Evolutionary conservation across 1,140 invertebrate genomes (phyloP).

Genomic region (Atta colombica): DNA sequence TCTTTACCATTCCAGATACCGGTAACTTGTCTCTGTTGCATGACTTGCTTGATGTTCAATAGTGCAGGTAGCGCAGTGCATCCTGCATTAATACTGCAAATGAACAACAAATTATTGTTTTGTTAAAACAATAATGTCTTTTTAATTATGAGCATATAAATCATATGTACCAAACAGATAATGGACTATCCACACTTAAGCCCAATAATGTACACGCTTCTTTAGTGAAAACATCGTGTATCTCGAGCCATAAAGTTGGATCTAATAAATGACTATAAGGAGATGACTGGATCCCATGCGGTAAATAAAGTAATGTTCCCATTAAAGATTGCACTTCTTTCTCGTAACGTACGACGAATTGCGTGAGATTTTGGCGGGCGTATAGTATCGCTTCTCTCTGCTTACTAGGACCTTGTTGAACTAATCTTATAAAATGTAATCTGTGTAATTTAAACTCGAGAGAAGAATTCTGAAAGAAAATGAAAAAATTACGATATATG

Average conservation of each 20-base stretch:
- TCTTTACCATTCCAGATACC: slow-evolving; percentile 98
- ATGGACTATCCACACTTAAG: slow-evolving; percentile 94
- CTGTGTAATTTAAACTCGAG: slow-evolving; percentile 95
- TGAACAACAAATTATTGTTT: slow-evolving; percentile 54
- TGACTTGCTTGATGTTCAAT: slow-evolving; percentile 97
- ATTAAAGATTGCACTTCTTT: slow-evolving; percentile 96
- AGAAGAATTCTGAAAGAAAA: slow-evolving; percentile 89
- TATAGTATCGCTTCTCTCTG: slow-evolving; percentile 94
- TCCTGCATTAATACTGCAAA: slow-evolving; percentile 94
- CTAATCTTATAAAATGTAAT: slow-evolving; percentile 91
- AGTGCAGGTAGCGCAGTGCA: slow-evolving; percentile 97
- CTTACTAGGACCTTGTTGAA: slow-evolving; percentile 89
- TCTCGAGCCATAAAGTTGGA: slow-evolving; percentile 92
- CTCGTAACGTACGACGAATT: slow-evolving; percentile 93
- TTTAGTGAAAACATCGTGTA: slow-evolving; percentile 94
- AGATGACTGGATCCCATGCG: slow-evolving; percentile 92
- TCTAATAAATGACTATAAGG: slow-evolving; percentile 94
- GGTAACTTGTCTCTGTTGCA: slow-evolving; percentile 97
- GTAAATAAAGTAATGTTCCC: slow-evolving; percentile 94
- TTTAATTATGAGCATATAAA: background rate
- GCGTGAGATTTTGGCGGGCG: slow-evolving; percentile 94
- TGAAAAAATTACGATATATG: background rate
- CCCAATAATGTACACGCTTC: slow-evolving; percentile 97
- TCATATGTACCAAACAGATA: slow-evolving; percentile 89
- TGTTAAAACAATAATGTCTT: background rate